These are phyloP conservation scores for Drosophila maculinotata DNA, from an alignment of 2,888 invertebrate genomes.

Conservation along the genomic window DNA sequence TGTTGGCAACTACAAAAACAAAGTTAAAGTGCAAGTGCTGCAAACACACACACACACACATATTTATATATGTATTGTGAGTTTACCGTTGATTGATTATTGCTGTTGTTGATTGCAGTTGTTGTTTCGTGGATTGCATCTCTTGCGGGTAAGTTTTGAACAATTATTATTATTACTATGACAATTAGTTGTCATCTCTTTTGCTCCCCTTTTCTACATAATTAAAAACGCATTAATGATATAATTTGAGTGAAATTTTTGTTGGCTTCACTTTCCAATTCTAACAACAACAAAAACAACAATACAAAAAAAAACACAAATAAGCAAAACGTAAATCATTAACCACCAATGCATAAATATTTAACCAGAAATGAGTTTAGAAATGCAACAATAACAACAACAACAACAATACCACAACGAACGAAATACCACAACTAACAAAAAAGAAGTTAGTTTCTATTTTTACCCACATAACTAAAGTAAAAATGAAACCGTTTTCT, in stretches of 20 bases:
- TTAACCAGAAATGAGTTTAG: constrained; percentile 43
- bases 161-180: too few species aligned
- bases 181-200: constrained; percentile 32
- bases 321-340: constrained; percentile 73
- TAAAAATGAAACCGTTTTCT: constrained; percentile 75
- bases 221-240: constrained; percentile 76
- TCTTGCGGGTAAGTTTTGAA: constrained; percentile 54
- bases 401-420: constrained; percentile 10
- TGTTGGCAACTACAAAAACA: constrained; percentile 41
- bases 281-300: constrained; percentile 42
- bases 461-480: constrained; percentile 37
- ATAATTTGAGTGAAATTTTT: constrained; percentile 68
- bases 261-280: constrained; percentile 72
- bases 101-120: constrained; percentile 50
- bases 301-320: constrained; percentile 21
- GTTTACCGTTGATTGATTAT: constrained; percentile 56
- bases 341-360: constrained; percentile 64
- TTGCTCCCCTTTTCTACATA: too few species aligned
- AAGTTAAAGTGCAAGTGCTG: constrained; percentile 53
- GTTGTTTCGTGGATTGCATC: constrained; percentile 43
- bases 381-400: constrained; percentile 46
- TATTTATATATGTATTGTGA: constrained; percentile 20
- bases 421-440: constrained; percentile 1
- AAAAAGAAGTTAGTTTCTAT: constrained; percentile 50
- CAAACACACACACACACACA: constrained; percentile 14